Base-by-base conservation (phyloP, 2,797 vertebrate genomes). In the Darevskia mixta region DNA sequence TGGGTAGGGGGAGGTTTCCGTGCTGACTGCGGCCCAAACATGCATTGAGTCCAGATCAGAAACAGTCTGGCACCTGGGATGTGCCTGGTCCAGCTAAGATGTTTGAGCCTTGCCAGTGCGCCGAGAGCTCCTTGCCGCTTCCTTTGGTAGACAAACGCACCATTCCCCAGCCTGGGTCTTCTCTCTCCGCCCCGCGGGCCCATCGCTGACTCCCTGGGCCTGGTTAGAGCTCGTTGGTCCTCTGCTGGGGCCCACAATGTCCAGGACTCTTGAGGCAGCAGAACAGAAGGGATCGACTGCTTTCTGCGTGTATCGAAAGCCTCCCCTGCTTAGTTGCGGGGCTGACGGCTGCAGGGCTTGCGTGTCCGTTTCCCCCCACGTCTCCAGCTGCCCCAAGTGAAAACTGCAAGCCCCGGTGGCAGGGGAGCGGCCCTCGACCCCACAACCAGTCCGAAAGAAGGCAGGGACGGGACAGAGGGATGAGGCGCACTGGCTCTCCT, bases 401-500 rank as follows among this genome's bases (percentile, higher is more conserved):
- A 86, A 69, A 67, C n/a, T 23, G 79, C 61, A 5, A 81, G 58
- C 58, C 71, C 83, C 17, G 71, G 67, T 67, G 43, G 20, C 17
- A 8, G 25, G 84, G 58, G 41, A 11, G 71, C n/a, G 71, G 67
- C 83, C 78, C 78, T 82, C 1, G 1, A 7, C 27, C 18, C 29
- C 73, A 25, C 8, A 64, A 45, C 55, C 43, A 80, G 88, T 89
- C 78, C 43, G 17, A 86, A 67, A 82, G 83, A 38, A 85, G 23
- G 32, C 72, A 49, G 79, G 64, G 69, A 35, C 25, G 2, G 82
- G 76, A 72, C 32, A 3, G 3, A 35, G 87, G 38, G 64, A 85
- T 88, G 90, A 89, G 87, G 91, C 86, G 85, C 92, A 95, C 92
- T 92, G 93, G 87, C 72, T 95, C 93, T 94, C 94, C 92, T 86